Conservation (phyloP, 2,888 invertebrate species). For the Hecatera dysodea region DNA sequence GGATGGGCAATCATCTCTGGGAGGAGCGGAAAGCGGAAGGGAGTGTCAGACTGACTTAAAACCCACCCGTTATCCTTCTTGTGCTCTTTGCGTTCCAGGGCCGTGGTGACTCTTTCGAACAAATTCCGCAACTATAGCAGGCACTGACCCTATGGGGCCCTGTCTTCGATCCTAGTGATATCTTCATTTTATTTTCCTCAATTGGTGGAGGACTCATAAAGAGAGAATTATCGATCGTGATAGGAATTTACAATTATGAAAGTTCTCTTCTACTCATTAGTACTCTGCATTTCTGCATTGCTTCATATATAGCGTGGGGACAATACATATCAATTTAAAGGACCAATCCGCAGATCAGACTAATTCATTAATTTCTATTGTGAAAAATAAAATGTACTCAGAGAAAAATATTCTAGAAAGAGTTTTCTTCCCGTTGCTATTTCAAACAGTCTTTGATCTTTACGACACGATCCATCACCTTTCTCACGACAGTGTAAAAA, state of each 20-base stretch:
- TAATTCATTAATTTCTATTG: not conserved
- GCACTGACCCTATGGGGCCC: too few species aligned
- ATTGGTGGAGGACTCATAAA: not conserved
- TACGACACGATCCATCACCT: constrained; percentile 25
- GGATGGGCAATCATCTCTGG: too few species aligned
- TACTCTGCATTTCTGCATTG: not conserved
- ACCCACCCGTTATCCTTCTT: too few species aligned
- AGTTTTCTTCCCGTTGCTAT: not conserved
- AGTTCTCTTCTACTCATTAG: not conserved
- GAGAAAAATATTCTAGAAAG: not conserved
- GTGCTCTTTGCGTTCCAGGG: too few species aligned
- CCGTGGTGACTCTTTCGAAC: too few species aligned
- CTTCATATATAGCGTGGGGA: not conserved
- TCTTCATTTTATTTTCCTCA: not conserved
- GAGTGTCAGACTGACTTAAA: too few species aligned
- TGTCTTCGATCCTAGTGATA: not conserved
- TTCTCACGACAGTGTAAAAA: constrained; percentile 18
- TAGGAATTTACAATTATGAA: not conserved
- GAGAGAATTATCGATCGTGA: not conserved
- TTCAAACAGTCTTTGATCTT: constrained; percentile 27
- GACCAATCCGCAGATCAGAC: not conserved
- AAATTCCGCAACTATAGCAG: too few species aligned
- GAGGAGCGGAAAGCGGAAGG: too few species aligned
- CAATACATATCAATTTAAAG: not conserved
- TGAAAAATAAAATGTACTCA: not conserved